Base-by-base conservation (phyloP, 2,888 invertebrate species). In the Neelides folsomi region DNA sequence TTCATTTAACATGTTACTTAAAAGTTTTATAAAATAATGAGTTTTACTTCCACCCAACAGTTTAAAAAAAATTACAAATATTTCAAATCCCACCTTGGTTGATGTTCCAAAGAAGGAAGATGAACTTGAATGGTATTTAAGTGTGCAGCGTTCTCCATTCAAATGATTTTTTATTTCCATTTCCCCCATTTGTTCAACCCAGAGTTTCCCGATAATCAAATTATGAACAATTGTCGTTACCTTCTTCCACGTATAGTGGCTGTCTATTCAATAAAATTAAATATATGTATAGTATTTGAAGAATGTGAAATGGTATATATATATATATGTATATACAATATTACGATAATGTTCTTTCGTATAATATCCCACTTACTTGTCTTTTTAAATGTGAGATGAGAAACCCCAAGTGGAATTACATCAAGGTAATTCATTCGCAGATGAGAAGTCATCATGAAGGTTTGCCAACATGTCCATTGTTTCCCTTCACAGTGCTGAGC, bases 141-240 rank as follows among this genome's bases (percentile, higher is more conserved):
- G 78, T 69, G 89, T 87, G 71, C 97, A 97, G 71, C 86, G 89
- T 68, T 92, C 86, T 48, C 90, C 90, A 48, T 82, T 80, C 42
- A 81, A 83, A 58, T 86, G 83, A 69, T 95, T 95, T 54, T 80
- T 76, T 59, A 97, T 95, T 71, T 95, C 93, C 90, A 94, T 97
- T 70, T 98, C 97, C 43, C 98, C 98, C 70, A 94, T 92, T 73
- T 98, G 93, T 75, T 99, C 98, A 54, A 99, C 92, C 98, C 98
- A 99, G 64, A 99, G 76, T 72, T 89, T 92, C 60, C 98, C 98
- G 52, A 99, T 93, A 66, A 98, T 97, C 66, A 99, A 95, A 72
- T 98, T 99, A 76, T 98, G 97, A 47, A 98, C 94, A 5, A 95
- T 95, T 15, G 97, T 97, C 15, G 93, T 93, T 46, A 97, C 76